Evolutionary conservation across 2,888 invertebrate species (phyloP), one percentile per base, ranked within the genome.

Genomic region (Lithophane socia): DNA sequence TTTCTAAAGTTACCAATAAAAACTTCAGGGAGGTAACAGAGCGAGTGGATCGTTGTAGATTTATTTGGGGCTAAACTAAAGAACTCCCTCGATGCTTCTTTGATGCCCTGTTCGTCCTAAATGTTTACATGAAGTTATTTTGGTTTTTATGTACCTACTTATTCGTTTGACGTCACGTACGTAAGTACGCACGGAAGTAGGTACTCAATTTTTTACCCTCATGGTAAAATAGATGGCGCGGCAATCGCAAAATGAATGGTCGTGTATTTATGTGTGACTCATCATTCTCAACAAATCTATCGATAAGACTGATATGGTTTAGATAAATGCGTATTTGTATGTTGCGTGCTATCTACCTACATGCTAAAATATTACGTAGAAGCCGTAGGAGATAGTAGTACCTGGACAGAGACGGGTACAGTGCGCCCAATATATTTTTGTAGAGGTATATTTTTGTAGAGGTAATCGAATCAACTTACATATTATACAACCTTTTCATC

Each of bases 21-120:
- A 66, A 44, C 77, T 79, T 78, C 79, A 63, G 13, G 88, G 85
- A 76, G 82, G 79, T 84, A 63, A 61, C 42, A 58, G 16, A 66
- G 42, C 54, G 9, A 66, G 47, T 44, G 12, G 18, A 42, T 12
- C 44, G 42, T 9, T n/a, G 58, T 54, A n/a, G 75, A 79, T 77
- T 71, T 86, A 82, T 52, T 63, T 42, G 4, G 47, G 73, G 60
- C 12, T 18, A 47, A 24, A 56, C 12, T 18, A 47, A 24, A 56
- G 56, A 75, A 61, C 82, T 76, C 82, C 77, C 76, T 74, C 78
- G 70, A 63, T 2, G 80, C 60, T 79, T 75, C 49, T 78, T 75
- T 75, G 66, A 77, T 49, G 18, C 42, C 52, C 37, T 68, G 49
- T 61, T 61, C 18, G 64, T 56, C n/a, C 18, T n/a, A 73, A 76